A percentile compares a stretch with the other conserved stretches of the same genome.
phyloP scores from a whole-genome alignment of 2,797 vertebrate species.

The Syngnathus acus region DNA sequence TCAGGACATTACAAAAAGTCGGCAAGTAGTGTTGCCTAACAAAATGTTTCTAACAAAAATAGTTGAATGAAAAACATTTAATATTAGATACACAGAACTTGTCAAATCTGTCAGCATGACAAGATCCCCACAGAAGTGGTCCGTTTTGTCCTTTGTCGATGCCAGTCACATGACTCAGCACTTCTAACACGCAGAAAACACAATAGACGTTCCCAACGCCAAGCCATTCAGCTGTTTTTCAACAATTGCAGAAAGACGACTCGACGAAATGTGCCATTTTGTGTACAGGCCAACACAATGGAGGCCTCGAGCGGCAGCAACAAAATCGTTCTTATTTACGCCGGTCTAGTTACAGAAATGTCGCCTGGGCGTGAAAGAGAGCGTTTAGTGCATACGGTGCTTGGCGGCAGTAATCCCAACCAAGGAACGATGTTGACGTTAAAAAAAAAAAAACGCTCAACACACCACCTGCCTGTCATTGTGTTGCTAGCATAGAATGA shows the following conservation, averaged over 20 bases:
- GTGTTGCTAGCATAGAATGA: too few species aligned
- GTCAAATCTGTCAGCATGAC: background rate
- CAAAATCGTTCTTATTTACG: conserved; percentile 33
- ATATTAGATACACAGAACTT: background rate
- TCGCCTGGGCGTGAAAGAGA: background rate
- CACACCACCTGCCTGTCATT: too few species aligned
- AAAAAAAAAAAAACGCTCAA: too few species aligned
- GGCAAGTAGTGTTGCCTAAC: too few species aligned
- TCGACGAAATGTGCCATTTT: conserved; percentile 28
- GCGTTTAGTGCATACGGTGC: too few species aligned
- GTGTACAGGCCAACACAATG: conserved; percentile 44
- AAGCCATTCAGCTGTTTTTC: conserved; percentile 42
- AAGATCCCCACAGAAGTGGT: conserved; percentile 17
- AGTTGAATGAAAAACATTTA: too few species aligned
- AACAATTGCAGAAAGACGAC: conserved; percentile 42
- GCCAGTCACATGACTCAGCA: conserved; percentile 60
- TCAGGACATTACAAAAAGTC: background rate
- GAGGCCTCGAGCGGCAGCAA: conserved; percentile 25
- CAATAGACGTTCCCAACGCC: conserved; percentile 43
- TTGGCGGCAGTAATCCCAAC: too few species aligned
- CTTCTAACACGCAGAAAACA: conserved; percentile 40
- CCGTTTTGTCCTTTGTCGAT: conserved; percentile 36
- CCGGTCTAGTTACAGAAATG: background rate
- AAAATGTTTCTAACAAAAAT: too few species aligned
- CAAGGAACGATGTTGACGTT: too few species aligned